These are phyloP conservation scores for Scylla paramamosain DNA, from an alignment of 1,140 invertebrate species.

Conservation along the genomic window DNA sequence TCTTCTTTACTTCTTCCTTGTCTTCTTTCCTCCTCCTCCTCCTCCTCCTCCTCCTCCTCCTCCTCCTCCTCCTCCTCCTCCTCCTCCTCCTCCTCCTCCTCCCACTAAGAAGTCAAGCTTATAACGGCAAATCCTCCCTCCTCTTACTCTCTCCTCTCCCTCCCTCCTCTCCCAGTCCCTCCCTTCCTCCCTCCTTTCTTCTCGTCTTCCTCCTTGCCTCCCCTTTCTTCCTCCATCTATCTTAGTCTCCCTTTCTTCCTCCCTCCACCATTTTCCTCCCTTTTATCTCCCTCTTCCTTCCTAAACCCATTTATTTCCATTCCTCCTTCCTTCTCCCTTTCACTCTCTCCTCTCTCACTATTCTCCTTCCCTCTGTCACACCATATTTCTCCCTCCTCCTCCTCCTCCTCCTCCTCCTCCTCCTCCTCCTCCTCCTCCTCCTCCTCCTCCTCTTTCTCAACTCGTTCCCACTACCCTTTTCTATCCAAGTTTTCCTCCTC, in stretches of 20 bases:
- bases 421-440: neutral
- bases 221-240: too few species aligned
- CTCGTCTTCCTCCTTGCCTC: neutral
- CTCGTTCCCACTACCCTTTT: neutral
- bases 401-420: conserved; percentile 31
- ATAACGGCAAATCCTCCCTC: neutral
- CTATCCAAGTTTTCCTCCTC: neutral
- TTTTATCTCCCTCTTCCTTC: neutral
- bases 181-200: neutral
- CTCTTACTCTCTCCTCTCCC: too few species aligned
- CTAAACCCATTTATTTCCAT: neutral
- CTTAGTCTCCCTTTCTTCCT: neutral
- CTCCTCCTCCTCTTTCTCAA: neutral
- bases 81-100: neutral
- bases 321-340: neutral
- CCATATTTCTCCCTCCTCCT: neutral
- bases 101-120: neutral
- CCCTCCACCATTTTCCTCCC: neutral
- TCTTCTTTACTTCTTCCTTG: neutral
- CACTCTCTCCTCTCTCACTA: neutral
- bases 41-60: conserved; percentile 11
- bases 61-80: conserved; percentile 2
- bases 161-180: too few species aligned
- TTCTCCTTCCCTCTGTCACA: neutral
- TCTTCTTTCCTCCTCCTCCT: neutral